Conservation (phyloP, 2,113 vertebrate genomes). For the Dinomys branickii region DNA sequence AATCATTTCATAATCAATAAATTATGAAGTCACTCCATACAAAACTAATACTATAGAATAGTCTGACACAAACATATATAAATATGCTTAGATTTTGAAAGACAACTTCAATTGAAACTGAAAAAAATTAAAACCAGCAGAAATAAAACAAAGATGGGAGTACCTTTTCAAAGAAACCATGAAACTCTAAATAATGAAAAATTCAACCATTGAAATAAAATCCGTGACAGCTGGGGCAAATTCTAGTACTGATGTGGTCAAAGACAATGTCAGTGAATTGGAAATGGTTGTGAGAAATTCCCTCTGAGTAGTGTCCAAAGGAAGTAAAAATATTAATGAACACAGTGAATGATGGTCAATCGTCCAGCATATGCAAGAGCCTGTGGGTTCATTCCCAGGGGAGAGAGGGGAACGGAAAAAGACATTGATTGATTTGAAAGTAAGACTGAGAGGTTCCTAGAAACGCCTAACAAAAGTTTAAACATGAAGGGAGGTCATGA, state of each 20-base stretch:
- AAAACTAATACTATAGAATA: slow-evolving; percentile 3
- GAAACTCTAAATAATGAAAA: slow-evolving; percentile 32
- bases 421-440: neutral
- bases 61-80: neutral
- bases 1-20: too few species aligned
- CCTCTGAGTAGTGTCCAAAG: neutral
- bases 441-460: neutral
- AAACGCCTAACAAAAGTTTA: neutral
- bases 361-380: neutral
- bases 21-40: neutral
- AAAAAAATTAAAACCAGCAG: neutral
- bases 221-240: neutral
- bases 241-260: neutral
- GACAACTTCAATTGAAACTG: neutral
- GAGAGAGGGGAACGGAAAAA: too few species aligned
- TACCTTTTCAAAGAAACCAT: neutral
- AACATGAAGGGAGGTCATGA: neutral
- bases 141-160: neutral
- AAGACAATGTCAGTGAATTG: slow-evolving; percentile 15
- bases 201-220: neutral
- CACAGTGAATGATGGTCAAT: too few species aligned
- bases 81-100: slow-evolving; percentile 10
- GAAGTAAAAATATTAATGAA: neutral
- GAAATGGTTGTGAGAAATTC: slow-evolving; percentile 14
- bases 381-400: neutral